Conservation (phyloP, 2,113 vertebrate genomes). For the Steatornis caripensis region DNA sequence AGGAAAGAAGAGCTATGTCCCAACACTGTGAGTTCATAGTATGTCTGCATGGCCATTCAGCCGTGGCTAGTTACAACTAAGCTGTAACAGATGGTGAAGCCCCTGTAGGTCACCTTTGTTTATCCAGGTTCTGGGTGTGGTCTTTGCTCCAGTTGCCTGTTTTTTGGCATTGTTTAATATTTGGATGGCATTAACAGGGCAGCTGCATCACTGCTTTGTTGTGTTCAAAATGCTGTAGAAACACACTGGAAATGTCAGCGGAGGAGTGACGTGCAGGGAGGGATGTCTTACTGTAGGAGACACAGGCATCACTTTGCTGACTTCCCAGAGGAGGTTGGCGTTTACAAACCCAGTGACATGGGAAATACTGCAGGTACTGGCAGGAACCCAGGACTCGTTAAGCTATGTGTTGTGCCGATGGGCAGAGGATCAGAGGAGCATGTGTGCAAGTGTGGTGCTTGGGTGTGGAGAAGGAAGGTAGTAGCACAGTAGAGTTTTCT, state of each 20-base stretch:
- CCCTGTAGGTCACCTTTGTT: slow-evolving; percentile 26
- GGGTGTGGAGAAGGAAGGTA: neutral
- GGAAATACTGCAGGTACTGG: neutral
- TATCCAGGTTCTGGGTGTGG: neutral
- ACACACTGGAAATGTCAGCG: neutral
- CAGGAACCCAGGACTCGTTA: neutral
- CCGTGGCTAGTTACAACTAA: neutral
- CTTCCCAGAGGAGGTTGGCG: neutral
- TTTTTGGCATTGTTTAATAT: neutral
- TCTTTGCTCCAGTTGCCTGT: neutral
- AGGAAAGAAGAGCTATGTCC: neutral
- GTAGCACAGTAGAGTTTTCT: neutral
- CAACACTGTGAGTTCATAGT: neutral
- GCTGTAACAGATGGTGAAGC: neutral
- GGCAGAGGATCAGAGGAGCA: neutral
- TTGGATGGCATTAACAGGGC: neutral
- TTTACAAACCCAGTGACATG: neutral
- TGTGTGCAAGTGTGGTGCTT: neutral
- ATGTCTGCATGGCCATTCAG: neutral
- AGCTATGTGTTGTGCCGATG: neutral
- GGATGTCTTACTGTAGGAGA: neutral
- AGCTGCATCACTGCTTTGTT: neutral
- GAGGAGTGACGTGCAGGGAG: neutral
- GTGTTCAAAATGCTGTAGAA: neutral
- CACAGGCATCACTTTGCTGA: rapidly evolving